A percentile compares a stretch with the other conserved stretches of the same genome.
Conservation (phyloP, 2,797 vertebrate species). For the Kryptolebias ocellatus region DNA sequence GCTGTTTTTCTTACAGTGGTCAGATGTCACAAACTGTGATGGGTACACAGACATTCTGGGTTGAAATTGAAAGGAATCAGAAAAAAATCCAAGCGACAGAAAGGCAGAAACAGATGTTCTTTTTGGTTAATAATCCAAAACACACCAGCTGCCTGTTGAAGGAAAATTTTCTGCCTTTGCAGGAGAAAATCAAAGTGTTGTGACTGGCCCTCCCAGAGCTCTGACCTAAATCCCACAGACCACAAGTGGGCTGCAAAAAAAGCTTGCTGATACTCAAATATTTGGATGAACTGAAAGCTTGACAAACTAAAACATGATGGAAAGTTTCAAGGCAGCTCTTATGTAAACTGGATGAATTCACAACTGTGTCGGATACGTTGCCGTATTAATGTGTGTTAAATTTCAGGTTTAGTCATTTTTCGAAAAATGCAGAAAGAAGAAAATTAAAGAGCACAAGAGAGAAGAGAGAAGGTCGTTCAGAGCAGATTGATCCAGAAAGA, state of each 20-base stretch:
- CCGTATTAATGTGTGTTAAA: not conserved
- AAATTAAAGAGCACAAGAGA: not conserved
- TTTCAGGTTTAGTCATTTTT: not conserved
- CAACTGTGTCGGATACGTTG: not conserved
- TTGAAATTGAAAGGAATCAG: not conserved
- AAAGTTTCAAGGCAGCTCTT: not conserved
- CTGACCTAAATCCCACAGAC: constrained; percentile 21
- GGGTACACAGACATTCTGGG: not conserved
- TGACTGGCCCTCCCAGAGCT: constrained; percentile 3
- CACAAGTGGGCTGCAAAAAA: not conserved
- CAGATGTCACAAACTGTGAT: not conserved
- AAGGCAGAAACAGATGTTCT: constrained; percentile 3
- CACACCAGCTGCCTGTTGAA: not conserved
- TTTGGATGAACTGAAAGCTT: not conserved
- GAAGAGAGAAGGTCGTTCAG: not conserved
- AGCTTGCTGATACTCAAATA: not conserved
- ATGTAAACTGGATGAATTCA: not conserved
- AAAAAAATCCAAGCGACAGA: not conserved
- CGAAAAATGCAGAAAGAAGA: not conserved
- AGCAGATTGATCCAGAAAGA: not conserved
- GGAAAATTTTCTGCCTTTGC: not conserved
- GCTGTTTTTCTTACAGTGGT: too few relatives aligned
- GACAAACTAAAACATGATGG: not conserved
- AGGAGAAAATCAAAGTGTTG: constrained; percentile 10
- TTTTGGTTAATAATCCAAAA: not conserved